Base-by-base conservation (phyloP, 2,797 vertebrate species). In the Ataeniobius toweri region DNA sequence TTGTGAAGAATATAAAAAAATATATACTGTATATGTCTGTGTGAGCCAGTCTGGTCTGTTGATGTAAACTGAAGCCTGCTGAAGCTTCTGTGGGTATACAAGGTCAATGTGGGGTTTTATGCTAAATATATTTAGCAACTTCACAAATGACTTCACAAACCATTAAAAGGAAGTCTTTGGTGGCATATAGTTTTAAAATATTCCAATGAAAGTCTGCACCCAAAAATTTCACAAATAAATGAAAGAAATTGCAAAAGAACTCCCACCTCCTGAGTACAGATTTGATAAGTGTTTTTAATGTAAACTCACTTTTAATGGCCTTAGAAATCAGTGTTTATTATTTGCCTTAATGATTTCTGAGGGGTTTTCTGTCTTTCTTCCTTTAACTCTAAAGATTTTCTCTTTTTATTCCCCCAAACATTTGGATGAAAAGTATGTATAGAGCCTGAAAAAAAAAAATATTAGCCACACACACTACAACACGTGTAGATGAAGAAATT, bases 11-110 rank as follows among this genome's bases (percentile, higher is more conserved):
- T 79, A 63, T 68, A 68, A 71, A 36, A 26, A 48, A 80, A 82
- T 14, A 59, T 58, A 13, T 72, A 83, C 44, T 18, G 51, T 65
- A 71, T 83, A 71, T 51, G 72, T 88, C 71, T 77, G 61, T 55
- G 71, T 74, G 71, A 78, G 61, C 67, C 71, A 68, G 76, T n/a
- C 46, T 53, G 75, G 74, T 82, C 78, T 88, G 78, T 74, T 84
- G 83, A 86, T 86, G 82, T 81, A 80, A 89, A 89, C 84, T 85
- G 75, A 74, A 86, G 74, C 65, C 67, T 59, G 53, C 61, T 69
- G 81, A 79, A 90, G 78, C 22, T 65, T 84, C 71, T 58, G 81
- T 80, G 75, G 55, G 41, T 73, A 79, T 80, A 77, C 53, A 74
- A 80, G 68, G 51, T 28, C 10, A 39, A 16, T 24, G 69, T 20